These are phyloP conservation scores for Poecile montanus DNA, from an alignment of 2,797 vertebrate genomes.

Conservation along the genomic window DNA sequence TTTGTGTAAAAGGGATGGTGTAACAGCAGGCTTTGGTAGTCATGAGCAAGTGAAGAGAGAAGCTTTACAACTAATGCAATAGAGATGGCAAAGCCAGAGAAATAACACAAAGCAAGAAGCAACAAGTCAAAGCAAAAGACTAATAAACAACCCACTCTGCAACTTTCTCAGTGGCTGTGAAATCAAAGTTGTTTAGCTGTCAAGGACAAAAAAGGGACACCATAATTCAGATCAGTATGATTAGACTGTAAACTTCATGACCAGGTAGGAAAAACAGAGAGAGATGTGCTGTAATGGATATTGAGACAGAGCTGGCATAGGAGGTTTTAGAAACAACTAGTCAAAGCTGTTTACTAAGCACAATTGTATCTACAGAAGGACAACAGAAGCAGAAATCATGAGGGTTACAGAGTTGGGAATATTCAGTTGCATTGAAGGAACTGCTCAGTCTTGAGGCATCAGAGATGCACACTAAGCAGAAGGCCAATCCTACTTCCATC, in stretches of 20 bases:
- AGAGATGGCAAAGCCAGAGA: background rate
- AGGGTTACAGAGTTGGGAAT: background rate
- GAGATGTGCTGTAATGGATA: background rate
- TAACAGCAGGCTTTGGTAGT: background rate
- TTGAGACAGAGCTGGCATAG: background rate
- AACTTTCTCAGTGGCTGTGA: background rate
- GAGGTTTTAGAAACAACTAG: background rate
- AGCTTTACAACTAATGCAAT: background rate
- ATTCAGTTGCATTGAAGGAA: background rate
- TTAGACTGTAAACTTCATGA: background rate
- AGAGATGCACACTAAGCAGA: background rate
- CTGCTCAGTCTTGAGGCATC: background rate
- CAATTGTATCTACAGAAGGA: background rate
- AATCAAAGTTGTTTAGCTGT: background rate
- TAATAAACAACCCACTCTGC: background rate
- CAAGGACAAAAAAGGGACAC: background rate
- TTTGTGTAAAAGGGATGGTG: background rate
- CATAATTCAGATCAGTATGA: background rate
- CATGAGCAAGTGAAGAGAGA: background rate
- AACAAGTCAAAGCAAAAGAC: constrained; percentile 3
- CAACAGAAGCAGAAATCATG: background rate
- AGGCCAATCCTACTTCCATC: background rate
- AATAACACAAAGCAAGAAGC: background rate
- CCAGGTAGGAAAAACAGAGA: background rate
- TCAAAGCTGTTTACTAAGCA: background rate